A percentile compares a stretch with the other conserved stretches of the same genome.
Conservation (phyloP, 2,797 vertebrate genomes). For the Pristis pectinata region DNA sequence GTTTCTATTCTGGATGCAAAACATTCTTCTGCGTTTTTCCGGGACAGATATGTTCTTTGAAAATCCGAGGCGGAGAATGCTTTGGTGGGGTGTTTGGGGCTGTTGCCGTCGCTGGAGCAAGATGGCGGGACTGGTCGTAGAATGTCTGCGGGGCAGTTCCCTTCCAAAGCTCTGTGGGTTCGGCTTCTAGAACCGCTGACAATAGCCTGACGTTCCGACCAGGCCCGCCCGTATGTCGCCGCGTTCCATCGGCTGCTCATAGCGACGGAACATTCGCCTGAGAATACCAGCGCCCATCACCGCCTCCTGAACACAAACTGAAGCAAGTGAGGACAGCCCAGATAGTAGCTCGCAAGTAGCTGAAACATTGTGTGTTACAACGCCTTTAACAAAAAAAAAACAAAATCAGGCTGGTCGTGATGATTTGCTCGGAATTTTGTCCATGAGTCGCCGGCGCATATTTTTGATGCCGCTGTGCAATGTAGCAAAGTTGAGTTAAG, state of each 20-base stretch:
- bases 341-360: not conserved
- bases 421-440: no score
- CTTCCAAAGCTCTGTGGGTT: slow-evolving; percentile 51
- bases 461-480: no score
- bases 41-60: slow-evolving; percentile 53
- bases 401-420: no score
- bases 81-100: slow-evolving; percentile 43
- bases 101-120: slow-evolving; percentile 51
- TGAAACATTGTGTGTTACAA: no score
- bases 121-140: slow-evolving; percentile 50
- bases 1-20: slow-evolving; percentile 42
- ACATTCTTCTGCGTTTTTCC: slow-evolving; percentile 50
- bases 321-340: not conserved
- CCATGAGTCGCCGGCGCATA: no score
- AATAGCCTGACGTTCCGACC: slow-evolving; percentile 37
- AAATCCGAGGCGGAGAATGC: slow-evolving; percentile 49
- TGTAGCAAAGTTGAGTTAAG: no score
- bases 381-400: no score
- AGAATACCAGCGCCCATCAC: no score
- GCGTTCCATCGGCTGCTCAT: not conserved
- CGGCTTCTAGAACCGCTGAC: slow-evolving; percentile 55
- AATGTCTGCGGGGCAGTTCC: slow-evolving; percentile 46
- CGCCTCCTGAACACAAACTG: slow-evolving; percentile 36
- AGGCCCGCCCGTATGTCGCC: not conserved
- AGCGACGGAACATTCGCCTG: no score